These are phyloP conservation scores for Disparrhopalites patrizii DNA, from an alignment of 2,888 invertebrate genomes.

Conservation along the genomic window DNA sequence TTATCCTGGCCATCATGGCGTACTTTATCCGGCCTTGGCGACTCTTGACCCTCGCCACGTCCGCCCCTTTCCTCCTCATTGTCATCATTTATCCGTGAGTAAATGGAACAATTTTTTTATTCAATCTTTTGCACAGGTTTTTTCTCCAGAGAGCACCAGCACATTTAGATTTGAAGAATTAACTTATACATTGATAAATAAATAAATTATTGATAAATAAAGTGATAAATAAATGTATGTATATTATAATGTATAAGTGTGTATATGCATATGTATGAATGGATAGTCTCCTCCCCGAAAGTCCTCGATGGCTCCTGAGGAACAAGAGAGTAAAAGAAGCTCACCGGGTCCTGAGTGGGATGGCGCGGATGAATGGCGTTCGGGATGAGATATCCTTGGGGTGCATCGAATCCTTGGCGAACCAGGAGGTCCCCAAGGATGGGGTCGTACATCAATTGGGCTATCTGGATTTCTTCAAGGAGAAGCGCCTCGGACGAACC, in stretches of 20 bases:
- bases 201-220: too few relatives aligned
- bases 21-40: constrained; percentile 43
- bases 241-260: too few relatives aligned
- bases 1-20: constrained; percentile 38
- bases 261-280: too few relatives aligned
- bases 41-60: constrained; percentile 34
- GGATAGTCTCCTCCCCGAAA: constrained; percentile 41
- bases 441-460: constrained; percentile 24
- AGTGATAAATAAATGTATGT: too few relatives aligned
- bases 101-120: background rate
- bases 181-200: too few relatives aligned
- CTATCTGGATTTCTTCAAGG: constrained; percentile 41
- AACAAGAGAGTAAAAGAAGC: constrained; percentile 37
- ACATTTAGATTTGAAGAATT: too few relatives aligned
- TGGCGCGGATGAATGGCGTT: constrained; percentile 41
- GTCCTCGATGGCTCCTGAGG: constrained; percentile 42
- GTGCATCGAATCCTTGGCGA: constrained; percentile 33
- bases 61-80: constrained; percentile 39
- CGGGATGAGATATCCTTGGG: too few relatives aligned
- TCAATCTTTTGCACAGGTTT: too few relatives aligned
- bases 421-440: constrained; percentile 24
- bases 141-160: too few relatives aligned
- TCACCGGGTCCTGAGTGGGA: constrained; percentile 37
- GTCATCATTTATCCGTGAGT: constrained; percentile 35
- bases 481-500: constrained; percentile 30